Conservation (phyloP, 2,113 vertebrate genomes). For the Protobothrops mucrosquamatus region DNA sequence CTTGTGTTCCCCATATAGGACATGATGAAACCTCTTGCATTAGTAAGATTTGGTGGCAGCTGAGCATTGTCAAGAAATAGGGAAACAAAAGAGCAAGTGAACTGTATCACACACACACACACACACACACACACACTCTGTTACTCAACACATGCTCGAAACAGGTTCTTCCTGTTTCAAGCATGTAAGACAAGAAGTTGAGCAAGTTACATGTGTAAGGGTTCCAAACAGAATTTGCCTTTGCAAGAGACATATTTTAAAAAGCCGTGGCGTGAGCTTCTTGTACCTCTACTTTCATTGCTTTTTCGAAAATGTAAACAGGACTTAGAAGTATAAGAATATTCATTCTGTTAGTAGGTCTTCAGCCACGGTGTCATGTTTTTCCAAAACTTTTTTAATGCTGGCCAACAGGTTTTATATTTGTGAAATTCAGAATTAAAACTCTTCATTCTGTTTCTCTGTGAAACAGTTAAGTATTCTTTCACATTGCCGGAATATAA, state of each 20-base stretch:
- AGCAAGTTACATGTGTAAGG: background rate
- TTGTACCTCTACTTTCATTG: background rate
- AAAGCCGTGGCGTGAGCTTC: background rate
- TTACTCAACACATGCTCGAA: background rate
- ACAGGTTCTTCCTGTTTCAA: background rate
- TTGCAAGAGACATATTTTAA: background rate
- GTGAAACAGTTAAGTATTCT: conserved; percentile 17
- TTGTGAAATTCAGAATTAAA: background rate
- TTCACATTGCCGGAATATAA: conserved; percentile 32
- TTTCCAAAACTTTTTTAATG: conserved; percentile 6
- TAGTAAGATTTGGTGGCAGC: background rate
- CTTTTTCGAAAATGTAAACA: background rate
- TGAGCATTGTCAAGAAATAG: background rate
- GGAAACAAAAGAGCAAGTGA: background rate
- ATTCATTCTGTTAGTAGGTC: background rate
- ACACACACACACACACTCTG: background rate
- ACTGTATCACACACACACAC: background rate
- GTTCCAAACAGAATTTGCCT: background rate
- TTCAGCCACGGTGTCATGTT: background rate
- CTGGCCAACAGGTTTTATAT: conserved; percentile 2
- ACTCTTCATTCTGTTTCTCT: background rate
- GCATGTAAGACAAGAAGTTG: background rate
- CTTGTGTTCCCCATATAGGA: background rate
- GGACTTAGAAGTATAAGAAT: background rate
- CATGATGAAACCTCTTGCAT: conserved; percentile 7